Evolutionary conservation across 1,140 invertebrate species (phyloP).

Genomic region (Hydropsyche tenuis): DNA sequence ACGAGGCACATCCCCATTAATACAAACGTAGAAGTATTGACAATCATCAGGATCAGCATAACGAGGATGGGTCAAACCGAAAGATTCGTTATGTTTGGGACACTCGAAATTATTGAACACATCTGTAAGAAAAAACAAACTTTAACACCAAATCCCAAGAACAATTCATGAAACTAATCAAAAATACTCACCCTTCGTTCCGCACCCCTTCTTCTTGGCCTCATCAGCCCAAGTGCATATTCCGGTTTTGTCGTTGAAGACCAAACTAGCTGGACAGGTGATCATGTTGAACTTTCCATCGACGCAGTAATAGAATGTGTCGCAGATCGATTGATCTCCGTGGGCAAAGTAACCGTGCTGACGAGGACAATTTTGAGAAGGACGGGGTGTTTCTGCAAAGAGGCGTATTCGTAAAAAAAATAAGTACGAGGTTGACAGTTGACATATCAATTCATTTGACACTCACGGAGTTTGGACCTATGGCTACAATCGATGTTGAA

Average conservation of each 20-base stretch:
- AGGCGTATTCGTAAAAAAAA: slow-evolving; percentile 1
- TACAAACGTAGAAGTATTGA: slow-evolving; percentile 91
- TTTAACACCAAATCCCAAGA: no score
- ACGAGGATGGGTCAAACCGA: slow-evolving; percentile 79
- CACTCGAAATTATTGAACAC: slow-evolving; percentile 80
- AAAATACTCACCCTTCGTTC: slow-evolving; percentile 68
- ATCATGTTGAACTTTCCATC: slow-evolving; percentile 90
- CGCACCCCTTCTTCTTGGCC: slow-evolving; percentile 84
- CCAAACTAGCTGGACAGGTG: slow-evolving; percentile 84
- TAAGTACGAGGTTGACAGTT: neutral
- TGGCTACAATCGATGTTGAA: slow-evolving; percentile 84
- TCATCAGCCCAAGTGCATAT: slow-evolving; percentile 93
- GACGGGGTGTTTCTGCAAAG: slow-evolving; percentile 73
- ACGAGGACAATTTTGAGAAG: slow-evolving; percentile 77
- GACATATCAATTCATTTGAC: neutral
- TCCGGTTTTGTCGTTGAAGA: slow-evolving; percentile 87
- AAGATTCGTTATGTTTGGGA: slow-evolving; percentile 75
- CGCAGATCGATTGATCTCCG: slow-evolving; percentile 78
- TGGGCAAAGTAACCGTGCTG: slow-evolving; percentile 90
- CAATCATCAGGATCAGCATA: slow-evolving; percentile 90
- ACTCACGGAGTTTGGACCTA: slow-evolving; percentile 81
- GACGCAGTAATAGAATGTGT: slow-evolving; percentile 91
- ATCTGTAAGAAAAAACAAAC: slow-evolving; percentile 61
- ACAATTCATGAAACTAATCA: neutral
- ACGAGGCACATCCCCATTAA: slow-evolving; percentile 82